Evolutionary conservation across 2,797 vertebrate species (phyloP).

Genomic region (Pangasius sanitwongsei): DNA sequence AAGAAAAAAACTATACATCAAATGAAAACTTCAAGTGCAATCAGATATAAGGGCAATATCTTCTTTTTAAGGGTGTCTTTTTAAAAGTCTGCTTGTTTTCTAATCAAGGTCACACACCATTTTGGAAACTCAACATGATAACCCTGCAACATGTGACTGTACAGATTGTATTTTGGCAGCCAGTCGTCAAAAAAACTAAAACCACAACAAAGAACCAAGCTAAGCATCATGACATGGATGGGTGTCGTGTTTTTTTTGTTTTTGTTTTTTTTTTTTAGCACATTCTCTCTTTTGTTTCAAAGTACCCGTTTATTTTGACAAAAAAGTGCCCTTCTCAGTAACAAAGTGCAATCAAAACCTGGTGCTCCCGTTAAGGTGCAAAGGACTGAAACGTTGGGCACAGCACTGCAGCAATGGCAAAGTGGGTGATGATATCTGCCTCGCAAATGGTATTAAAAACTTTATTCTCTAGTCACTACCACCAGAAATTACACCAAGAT

Average conservation of each 20-base stretch:
- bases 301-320: constrained; percentile 80
- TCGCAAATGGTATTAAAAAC: constrained; percentile 20
- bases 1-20: constrained; percentile 62
- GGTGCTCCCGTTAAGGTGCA: constrained; percentile 74
- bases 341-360: constrained; percentile 80
- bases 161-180: constrained; percentile 69
- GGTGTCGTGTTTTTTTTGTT: constrained; percentile 24
- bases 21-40: constrained; percentile 77
- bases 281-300: constrained; percentile 69
- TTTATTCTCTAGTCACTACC: neutral
- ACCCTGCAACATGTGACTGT: constrained; percentile 49
- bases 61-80: constrained; percentile 53
- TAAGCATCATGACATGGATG: constrained; percentile 56
- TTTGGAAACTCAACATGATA: constrained; percentile 38
- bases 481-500: constrained; percentile 10
- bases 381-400: constrained; percentile 63
- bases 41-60: constrained; percentile 68
- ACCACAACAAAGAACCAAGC: constrained; percentile 57
- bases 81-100: constrained; percentile 27
- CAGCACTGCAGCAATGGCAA: constrained; percentile 55
- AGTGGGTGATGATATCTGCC: constrained; percentile 30
- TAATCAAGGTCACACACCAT: constrained; percentile 59
- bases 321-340: constrained; percentile 76
- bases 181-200: constrained; percentile 70
- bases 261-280: constrained; percentile 54